phyloP scores from a whole-genome alignment of 2,797 vertebrate genomes.

The Liasis olivaceus region DNA sequence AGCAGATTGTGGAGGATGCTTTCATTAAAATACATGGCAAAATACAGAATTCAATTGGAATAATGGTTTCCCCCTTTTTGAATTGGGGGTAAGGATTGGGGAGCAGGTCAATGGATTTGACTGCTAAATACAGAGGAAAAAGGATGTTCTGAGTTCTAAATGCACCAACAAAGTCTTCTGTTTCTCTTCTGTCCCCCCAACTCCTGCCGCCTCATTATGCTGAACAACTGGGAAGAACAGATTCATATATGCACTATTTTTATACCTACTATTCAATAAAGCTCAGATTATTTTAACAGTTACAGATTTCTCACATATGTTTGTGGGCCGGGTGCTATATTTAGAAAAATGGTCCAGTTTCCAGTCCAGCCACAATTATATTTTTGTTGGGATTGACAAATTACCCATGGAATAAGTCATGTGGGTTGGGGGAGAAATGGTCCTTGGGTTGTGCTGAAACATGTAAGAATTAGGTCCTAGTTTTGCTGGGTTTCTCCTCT shows the following conservation, averaged over 20 bases:
- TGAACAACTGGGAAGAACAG: conserved; percentile 41
- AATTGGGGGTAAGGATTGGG: background rate
- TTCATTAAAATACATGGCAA: background rate
- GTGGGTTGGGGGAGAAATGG: background rate
- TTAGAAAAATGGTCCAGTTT: background rate
- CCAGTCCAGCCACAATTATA: background rate
- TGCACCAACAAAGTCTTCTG: background rate
- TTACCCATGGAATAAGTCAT: background rate
- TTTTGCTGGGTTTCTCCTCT: background rate
- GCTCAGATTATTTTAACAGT: conserved; percentile 75
- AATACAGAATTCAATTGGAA: background rate
- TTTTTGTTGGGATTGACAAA: background rate
- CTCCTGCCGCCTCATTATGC: background rate
- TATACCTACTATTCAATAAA: conserved; percentile 77
- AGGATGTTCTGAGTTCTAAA: background rate
- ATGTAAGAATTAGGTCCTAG: background rate
- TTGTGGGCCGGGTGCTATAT: background rate
- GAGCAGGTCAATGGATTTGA: background rate
- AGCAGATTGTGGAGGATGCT: background rate
- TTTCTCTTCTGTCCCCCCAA: background rate
- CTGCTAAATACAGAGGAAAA: background rate
- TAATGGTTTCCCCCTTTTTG: background rate
- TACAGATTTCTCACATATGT: conserved; percentile 67
- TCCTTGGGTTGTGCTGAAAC: background rate
- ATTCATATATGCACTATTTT: conserved; percentile 74